phyloP scores from a whole-genome alignment of 2,113 vertebrate genomes.

The Bettongia penicillata region DNA sequence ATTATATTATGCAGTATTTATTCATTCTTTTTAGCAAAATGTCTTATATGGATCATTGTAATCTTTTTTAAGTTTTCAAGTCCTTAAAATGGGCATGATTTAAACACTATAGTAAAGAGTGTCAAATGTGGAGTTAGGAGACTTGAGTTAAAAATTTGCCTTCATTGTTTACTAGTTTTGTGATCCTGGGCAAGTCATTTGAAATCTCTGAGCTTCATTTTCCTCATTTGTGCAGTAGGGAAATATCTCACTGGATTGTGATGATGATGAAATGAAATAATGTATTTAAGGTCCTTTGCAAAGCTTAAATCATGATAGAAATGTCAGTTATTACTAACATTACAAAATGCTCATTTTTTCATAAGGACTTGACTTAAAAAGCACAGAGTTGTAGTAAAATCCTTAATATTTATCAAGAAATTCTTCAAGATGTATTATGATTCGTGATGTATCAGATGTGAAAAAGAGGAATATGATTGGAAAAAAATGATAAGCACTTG shows the following conservation, averaged over 20 bases:
- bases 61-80: not conserved
- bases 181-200: not conserved
- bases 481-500: not conserved
- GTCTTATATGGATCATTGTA: not conserved
- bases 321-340: not conserved
- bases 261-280: not conserved
- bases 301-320: not conserved
- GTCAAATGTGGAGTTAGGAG: not conserved
- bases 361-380: not conserved
- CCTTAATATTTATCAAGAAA: not conserved
- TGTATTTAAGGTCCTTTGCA: not conserved
- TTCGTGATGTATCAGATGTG: not conserved
- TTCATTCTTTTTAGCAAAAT: not conserved
- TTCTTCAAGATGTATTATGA: not conserved
- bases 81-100: not conserved
- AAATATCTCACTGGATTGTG: not conserved
- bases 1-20: not conserved
- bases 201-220: not conserved
- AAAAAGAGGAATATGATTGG: not conserved
- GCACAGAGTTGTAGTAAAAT: not conserved
- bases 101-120: not conserved
- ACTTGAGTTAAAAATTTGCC: not conserved
- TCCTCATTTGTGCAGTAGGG: not conserved
- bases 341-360: not conserved
- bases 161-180: not conserved